Conservation (phyloP, 2,888 invertebrate species). For the Alentia gelatinosa region DNA sequence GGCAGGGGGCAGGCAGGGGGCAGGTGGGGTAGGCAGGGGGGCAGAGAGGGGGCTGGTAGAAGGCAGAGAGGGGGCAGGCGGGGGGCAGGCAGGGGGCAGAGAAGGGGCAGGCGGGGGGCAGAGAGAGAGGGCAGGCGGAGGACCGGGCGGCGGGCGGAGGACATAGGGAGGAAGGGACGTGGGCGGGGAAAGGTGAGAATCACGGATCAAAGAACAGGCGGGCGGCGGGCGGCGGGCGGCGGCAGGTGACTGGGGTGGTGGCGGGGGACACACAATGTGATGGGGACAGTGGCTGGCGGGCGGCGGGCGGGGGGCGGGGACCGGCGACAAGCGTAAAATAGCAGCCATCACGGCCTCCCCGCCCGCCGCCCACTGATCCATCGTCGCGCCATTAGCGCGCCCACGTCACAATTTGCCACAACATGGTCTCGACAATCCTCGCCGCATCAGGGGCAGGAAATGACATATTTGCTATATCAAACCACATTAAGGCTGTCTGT, state of each 20-base stretch:
- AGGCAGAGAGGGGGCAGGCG: background rate
- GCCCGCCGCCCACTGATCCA: background rate
- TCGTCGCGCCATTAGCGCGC: background rate
- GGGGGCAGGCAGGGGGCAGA: background rate
- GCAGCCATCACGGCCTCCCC: background rate
- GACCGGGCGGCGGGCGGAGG: background rate
- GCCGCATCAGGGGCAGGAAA: constrained; percentile 13
- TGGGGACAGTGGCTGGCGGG: background rate
- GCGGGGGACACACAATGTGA: too few species aligned
- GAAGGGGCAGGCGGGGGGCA: background rate
- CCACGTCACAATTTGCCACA: background rate
- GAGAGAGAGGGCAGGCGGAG: background rate
- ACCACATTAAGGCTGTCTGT: background rate
- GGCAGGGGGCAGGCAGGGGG: background rate
- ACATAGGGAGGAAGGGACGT: background rate
- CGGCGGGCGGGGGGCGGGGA: background rate
- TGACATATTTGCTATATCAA: constrained; percentile 19
- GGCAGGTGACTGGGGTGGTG: too few species aligned
- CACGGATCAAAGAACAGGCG: too few species aligned
- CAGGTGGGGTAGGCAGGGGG: background rate
- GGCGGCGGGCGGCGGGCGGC: too few species aligned
- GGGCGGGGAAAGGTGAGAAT: too few species aligned
- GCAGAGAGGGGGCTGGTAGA: background rate
- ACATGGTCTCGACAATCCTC: background rate
- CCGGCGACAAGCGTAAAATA: background rate